Conservation (phyloP, 1,140 invertebrate species). For the Leptinotarsa undecemlineata region DNA sequence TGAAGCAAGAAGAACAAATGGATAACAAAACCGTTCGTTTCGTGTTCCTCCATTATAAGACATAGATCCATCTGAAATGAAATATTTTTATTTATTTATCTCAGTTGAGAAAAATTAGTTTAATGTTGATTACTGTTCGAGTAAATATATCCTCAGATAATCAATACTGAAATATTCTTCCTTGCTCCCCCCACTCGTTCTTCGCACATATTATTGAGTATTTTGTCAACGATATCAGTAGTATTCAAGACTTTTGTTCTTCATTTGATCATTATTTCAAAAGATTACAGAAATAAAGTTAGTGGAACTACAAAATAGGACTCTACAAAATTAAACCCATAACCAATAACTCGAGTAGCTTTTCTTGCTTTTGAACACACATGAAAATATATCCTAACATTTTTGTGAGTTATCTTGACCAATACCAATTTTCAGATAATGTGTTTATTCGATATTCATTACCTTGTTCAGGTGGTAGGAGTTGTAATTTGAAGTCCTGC, state of each 20-base stretch:
- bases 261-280: neutral
- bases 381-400: neutral
- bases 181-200: too few relatives aligned
- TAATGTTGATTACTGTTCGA: neutral
- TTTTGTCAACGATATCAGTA: neutral
- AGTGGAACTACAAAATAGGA: neutral
- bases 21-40: neutral
- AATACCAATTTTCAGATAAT: constrained; percentile 33
- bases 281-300: neutral
- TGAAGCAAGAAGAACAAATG: neutral
- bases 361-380: neutral
- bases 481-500: constrained; percentile 59
- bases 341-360: neutral
- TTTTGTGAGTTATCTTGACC: constrained; percentile 27
- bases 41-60: neutral
- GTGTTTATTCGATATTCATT: constrained; percentile 29
- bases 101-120: neutral
- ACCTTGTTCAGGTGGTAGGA: constrained; percentile 46
- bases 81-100: neutral
- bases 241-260: neutral
- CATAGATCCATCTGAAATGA: neutral
- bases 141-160: neutral
- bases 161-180: neutral
- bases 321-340: neutral
- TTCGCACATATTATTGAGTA: neutral